Evolutionary conservation across 1,140 invertebrate genomes (phyloP), one percentile per base, ranked within the genome.

Genomic region (Stegodyphus dumicola): DNA sequence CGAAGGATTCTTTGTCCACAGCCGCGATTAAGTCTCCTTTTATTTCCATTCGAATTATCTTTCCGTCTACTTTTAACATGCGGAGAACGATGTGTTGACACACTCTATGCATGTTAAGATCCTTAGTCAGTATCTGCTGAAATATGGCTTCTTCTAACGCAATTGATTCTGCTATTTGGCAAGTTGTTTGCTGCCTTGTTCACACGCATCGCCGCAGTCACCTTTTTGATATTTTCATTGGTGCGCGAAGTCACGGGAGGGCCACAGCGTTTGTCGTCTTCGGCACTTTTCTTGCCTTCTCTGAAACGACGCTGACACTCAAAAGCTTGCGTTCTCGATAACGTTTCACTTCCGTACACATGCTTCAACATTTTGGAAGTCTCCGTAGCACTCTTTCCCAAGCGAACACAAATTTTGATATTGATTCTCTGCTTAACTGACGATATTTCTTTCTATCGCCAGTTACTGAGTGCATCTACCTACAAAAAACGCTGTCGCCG

Each of bases 321-420:
- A 71, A 84, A 74, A 53, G 18, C 17, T 70, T 83, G 18, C 2
- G 13, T 51, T 51, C 67, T 56, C 54, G 54, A 56, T 56, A 56
- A 56, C 66, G 51, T 64, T 73, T 18, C 66, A 56, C 53, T 74
- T 77, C 51, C 10, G 17, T 17, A 66, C 65, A 5, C 51, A 56
- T 52, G 13, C 67, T 84, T 64, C 33, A n/a, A 74, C 18, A 49
- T 60, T 65, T 33, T 33, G 17, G 33, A 56, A 65, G 74, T 73
- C 56, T 77, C 70, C 65, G 10, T 85, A 53, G n/a, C 48, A 75
- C 54, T 56, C 54, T 56, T 56, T 56, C 54, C 54, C 54, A 56
- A 56, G 54, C 54, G 7, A 56, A 56, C 54, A 56, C 54, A 56
- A 56, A 56, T 7, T 56, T 56, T 56, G 54, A 56, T 56, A 7